These are phyloP conservation scores for Danio aesculapii DNA, from an alignment of 2,797 vertebrate species.

Conservation along the genomic window DNA sequence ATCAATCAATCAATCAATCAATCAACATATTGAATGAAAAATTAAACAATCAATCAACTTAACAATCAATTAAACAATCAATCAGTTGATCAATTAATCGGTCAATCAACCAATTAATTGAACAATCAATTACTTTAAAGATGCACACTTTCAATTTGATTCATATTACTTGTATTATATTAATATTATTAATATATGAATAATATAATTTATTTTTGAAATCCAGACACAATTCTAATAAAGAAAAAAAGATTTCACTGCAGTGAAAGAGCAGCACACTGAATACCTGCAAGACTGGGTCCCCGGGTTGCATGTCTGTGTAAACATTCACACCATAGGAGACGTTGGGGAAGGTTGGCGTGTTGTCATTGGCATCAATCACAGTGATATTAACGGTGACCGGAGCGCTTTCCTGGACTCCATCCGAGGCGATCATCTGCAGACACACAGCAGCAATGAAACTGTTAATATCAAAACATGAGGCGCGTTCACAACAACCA, in stretches of 20 bases:
- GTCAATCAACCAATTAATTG: no score
- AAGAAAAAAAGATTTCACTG: not conserved
- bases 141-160: no score
- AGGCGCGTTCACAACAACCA: not conserved
- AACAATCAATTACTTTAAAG: no score
- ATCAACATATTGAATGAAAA: no score
- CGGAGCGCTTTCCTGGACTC: conserved; percentile 90
- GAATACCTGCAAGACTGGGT: conserved; percentile 90
- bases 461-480: not conserved
- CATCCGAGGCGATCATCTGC: conserved; percentile 93
- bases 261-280: conserved; percentile 34
- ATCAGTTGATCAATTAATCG: no score
- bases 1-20: no score
- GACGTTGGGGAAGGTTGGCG: conserved; percentile 90
- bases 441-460: conserved; percentile 22
- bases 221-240: not conserved
- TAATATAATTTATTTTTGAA: not conserved
- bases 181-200: no score
- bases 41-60: no score
- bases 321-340: conserved; percentile 91
- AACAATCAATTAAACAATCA: no score
- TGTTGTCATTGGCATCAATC: conserved; percentile 95
- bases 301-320: conserved; percentile 89
- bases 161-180: no score
- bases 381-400: conserved; percentile 88